These are phyloP conservation scores for Caenorhabditis sp. DNA, from an alignment of 2,888 invertebrate species.

Conservation along the genomic window DNA sequence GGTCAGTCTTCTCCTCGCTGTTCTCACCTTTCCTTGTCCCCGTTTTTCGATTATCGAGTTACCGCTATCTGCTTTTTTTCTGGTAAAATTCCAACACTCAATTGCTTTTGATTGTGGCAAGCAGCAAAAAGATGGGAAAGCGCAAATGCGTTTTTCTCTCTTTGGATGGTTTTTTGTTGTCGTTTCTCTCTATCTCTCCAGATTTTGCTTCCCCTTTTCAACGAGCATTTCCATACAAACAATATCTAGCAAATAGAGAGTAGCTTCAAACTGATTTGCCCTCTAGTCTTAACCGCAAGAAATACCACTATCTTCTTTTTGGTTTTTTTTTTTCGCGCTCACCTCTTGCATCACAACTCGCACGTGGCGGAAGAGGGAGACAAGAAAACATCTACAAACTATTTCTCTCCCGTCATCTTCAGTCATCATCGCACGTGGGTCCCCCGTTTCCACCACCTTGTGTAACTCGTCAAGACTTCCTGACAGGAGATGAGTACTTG, in stretches of 20 bases:
- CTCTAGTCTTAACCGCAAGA: slow-evolving; percentile 28
- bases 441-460: slow-evolving; percentile 28
- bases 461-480: slow-evolving; percentile 34
- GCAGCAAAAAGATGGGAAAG: neutral
- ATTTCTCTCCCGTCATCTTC: slow-evolving; percentile 53
- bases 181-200: slow-evolving; percentile 29
- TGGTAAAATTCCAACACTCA: no score
- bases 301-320: slow-evolving; percentile 24
- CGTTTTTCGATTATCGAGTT: no score
- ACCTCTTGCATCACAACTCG: slow-evolving; percentile 48
- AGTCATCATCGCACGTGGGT: slow-evolving; percentile 59
- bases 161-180: neutral
- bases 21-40: no score
- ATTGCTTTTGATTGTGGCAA: no score
- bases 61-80: no score
- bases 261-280: slow-evolving; percentile 50
- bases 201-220: slow-evolving; percentile 13
- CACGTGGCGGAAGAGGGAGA: slow-evolving; percentile 49
- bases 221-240: slow-evolving; percentile 31
- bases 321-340: neutral
- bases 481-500: slow-evolving; percentile 8
- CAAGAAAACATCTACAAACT: slow-evolving; percentile 63
- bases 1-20: no score
- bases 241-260: slow-evolving; percentile 50
- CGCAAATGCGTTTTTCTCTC: neutral